Base-by-base conservation (phyloP, 2,888 invertebrate species). In the Drosophila colorata region DNA sequence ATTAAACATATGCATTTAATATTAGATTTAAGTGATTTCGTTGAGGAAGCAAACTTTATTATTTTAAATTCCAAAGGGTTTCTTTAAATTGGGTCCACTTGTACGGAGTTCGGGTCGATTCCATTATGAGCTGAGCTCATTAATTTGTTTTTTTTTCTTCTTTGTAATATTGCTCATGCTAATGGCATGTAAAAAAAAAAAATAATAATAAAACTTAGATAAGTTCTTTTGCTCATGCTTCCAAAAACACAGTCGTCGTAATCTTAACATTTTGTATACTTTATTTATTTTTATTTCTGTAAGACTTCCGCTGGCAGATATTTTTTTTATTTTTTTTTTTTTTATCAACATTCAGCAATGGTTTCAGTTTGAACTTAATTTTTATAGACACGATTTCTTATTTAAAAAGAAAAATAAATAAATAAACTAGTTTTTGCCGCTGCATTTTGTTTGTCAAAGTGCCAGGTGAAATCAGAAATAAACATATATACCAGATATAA, bases 391-490 rank as follows among this genome's bases (percentile, higher is more conserved):
- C 48, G 59, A 66, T 40, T 56, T 65, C 4, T 60, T 48, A 70
- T 70, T 71, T 71, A 49, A 56, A 44, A 63, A 18, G 13, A 41
- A 38, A 31, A 37, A 40, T 16, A 13, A 14, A 20, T 13, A 38
- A 37, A 40, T 20, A 44, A 44, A 31, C 25, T 52, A 38, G 23
- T 52, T 55, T 55, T 49, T 47, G n/a, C 9, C n/a, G 49, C 2
- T 71, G 67, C 51, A 64, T 35, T 59, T 46, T 47, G 44, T 55
- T 60, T 79, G 79, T 77, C 82, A 70, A 52, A 55, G n/a, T 81
- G 79, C 81, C 79, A 78, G 79, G 73, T 80, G 58, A 78, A 78
- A 73, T 69, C 69, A 44, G 65, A 79, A 79, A 69, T 80, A 78
- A 64, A 60, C 52, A 37, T 49, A 56, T 65, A 58, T 63, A 64